Base-by-base conservation (phyloP, 2,888 invertebrate species). In the Drosophila infuscata region DNA sequence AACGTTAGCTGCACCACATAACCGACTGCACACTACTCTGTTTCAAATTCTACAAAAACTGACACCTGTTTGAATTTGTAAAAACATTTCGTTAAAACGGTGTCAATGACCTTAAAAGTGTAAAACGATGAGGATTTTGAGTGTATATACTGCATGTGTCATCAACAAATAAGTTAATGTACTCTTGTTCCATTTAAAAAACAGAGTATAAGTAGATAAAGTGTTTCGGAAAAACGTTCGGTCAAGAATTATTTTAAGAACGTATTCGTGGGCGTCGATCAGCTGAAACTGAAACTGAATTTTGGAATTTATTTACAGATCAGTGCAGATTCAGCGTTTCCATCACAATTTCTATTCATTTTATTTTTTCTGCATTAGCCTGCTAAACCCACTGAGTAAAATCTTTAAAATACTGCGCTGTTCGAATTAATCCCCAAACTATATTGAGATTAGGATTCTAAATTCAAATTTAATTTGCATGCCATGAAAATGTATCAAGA, bases 241-340 rank as follows among this genome's bases (percentile, higher is more conserved):
- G 56, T 33, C 59, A 29, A 48, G 57, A 64, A 78, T 82, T 81
- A 81, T 80, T 80, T 81, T 74, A 81, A 78, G 78, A 79, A 74
- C 56, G 69, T 52, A 65, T 69, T 61, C 38, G 80, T 82, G 75
- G 80, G 82, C 79, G 80, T 66, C 62, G 56, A 72, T 72, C 61
- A 70, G 68, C 56, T 30, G 59, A 70, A 70, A 65, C 60, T 51
- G n/a, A 68, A 63, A 65, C 57, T 20, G 32, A 61, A 66, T 62
- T 49, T 51, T 67, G 30, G 41, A 69, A 81, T 60, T 65, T 53
- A 77, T 77, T 64, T 74, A 64, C 60, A 70, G 53, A 61, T 75
- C 17, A 25, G 25, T 25, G 25, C 25, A 25, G 25, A 25, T 54
- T 65, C 29, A 64, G 30, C 53, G 62, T 59, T 59, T 48, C 35